A percentile compares a stretch with the other conserved stretches of the same genome.
phyloP scores from a whole-genome alignment of 1,140 invertebrate genomes.

The Aphelinus atriplicis region DNA sequence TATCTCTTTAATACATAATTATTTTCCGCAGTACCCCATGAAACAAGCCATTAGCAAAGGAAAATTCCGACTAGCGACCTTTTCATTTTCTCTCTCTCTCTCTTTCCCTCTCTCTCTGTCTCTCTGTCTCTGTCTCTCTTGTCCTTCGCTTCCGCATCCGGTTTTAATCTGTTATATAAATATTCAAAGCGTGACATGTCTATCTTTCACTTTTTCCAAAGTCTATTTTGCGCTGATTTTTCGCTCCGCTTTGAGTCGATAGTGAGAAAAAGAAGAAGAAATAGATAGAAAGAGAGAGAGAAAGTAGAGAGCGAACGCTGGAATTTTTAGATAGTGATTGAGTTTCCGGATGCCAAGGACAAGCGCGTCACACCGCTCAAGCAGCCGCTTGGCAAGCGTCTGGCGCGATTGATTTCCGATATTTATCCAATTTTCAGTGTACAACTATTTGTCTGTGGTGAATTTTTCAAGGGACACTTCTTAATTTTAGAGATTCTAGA shows the following conservation, averaged over 20 bases:
- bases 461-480: no score
- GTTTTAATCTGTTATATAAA: background rate
- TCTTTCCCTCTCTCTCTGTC: no score
- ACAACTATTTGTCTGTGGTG: no score
- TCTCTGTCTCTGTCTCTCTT: no score
- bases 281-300: no score
- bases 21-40: background rate
- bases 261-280: no score
- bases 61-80: background rate
- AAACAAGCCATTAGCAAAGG: background rate
- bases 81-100: no score
- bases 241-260: no score
- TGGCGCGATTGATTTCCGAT: slow-evolving; percentile 4
- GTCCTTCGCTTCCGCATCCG: background rate
- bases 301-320: background rate
- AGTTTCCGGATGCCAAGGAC: slow-evolving; percentile 26
- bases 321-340: slow-evolving; percentile 8
- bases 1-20: background rate
- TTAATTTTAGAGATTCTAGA: no score
- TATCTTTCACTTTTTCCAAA: background rate
- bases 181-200: background rate
- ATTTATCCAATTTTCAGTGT: background rate
- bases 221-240: background rate
- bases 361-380: background rate
- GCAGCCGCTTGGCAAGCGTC: background rate